phyloP scores from a whole-genome alignment of 1,140 invertebrate species.

The Pemphigus obesinymphae region DNA sequence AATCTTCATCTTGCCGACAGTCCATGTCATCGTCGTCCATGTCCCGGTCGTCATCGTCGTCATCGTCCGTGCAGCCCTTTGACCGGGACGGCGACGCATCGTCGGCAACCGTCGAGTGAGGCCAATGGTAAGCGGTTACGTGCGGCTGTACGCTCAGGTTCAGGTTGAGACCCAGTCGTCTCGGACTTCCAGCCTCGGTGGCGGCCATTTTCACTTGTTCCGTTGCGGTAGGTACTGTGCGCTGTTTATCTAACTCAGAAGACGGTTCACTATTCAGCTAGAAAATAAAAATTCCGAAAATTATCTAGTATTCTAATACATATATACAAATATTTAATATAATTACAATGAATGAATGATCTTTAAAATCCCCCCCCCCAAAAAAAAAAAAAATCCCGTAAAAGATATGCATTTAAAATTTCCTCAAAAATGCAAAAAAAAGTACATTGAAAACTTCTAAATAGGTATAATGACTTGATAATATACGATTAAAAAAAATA shows the following conservation, averaged over 20 bases:
- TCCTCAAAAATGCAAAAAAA: no score
- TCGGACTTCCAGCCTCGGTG: constrained; percentile 17
- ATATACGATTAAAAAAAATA: no score
- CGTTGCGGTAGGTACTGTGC: background rate
- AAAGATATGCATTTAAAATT: no score
- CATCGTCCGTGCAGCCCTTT: background rate
- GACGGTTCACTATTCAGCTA: constrained; percentile 32
- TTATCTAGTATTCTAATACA: no score
- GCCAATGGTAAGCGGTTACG: constrained; percentile 2
- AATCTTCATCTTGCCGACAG: constrained; percentile 15
- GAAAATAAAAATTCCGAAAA: background rate
- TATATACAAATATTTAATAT: no score
- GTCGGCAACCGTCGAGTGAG: constrained; percentile 9
- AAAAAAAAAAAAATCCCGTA: no score
- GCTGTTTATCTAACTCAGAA: constrained; percentile 11
- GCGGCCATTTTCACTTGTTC: constrained; percentile 24
- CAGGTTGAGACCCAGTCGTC: constrained; percentile 11
- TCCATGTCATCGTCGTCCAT: background rate
- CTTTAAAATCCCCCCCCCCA: no score
- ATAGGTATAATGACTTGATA: no score
- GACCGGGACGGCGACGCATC: constrained; percentile 9
- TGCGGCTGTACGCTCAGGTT: constrained; percentile 26
- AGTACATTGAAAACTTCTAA: no score
- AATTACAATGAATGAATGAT: no score
- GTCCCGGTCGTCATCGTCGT: background rate